Conservation (phyloP, 2,113 vertebrate genomes). For the Osmerus mordax region DNA sequence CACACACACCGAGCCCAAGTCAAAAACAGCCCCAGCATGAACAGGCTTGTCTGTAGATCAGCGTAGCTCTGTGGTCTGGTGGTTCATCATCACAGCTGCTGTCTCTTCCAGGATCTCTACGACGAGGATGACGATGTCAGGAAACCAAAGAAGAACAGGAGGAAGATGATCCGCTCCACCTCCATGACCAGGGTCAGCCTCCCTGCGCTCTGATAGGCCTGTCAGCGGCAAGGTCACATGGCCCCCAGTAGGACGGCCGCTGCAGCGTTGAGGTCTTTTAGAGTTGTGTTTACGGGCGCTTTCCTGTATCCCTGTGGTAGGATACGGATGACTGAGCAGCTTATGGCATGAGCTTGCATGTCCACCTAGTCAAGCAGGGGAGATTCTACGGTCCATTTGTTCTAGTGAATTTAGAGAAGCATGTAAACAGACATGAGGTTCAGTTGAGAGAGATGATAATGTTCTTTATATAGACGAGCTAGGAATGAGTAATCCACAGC, state of each 20-base stretch:
- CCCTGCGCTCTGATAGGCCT: neutral
- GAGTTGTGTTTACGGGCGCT: neutral
- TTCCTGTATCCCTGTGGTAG: conserved; percentile 20
- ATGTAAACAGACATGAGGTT: conserved; percentile 53
- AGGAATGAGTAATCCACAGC: conserved; percentile 59
- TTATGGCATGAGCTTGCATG: conserved; percentile 31
- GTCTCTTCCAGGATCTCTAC: conserved; percentile 70
- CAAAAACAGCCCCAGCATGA: neutral
- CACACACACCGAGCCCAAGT: neutral
- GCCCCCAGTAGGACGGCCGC: no score
- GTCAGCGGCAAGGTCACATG: neutral
- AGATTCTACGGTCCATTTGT: conserved; percentile 48
- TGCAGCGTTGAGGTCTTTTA: no score
- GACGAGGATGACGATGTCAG: conserved; percentile 79
- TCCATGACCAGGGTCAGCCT: conserved; percentile 75
- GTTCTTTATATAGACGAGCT: conserved; percentile 48
- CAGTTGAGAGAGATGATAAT: conserved; percentile 50
- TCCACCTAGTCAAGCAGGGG: conserved; percentile 48
- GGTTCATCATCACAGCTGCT: neutral
- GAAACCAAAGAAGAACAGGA: conserved; percentile 74
- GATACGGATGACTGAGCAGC: conserved; percentile 48
- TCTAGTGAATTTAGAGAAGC: conserved; percentile 52
- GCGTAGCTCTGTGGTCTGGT: neutral
- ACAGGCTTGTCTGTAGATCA: neutral
- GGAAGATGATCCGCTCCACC: conserved; percentile 75